Evolutionary conservation across 23 tunicate species (phyloP), one percentile per base, ranked within the genome.

Genomic region (Trididemnum miniatum): DNA sequence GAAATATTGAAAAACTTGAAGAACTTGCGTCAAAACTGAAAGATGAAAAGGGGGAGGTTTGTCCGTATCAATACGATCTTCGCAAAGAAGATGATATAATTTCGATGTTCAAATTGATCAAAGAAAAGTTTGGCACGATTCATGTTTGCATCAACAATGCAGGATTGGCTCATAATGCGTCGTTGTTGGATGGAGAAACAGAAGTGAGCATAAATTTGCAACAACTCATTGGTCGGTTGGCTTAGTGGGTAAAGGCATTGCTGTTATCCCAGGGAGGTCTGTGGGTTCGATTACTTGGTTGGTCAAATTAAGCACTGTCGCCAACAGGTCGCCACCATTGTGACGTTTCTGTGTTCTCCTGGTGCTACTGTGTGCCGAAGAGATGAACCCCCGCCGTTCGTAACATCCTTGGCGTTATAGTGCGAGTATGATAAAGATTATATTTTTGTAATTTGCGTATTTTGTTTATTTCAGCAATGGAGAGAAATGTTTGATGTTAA

Each of bases 61-160:
- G 51, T 71, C 84, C 91, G 7, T 35, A 34, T 33, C 88, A 86
- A 78, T 91, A 91, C 65, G 91, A 91, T 78, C 65, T 82, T 9
- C 54, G 54, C 12, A 77, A 76, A 27, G 97, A 91, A 76, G 59
- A 37, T 20, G 54, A 86, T 20, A 91, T 91, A 36, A 38, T 91
- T 34, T 77, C 78, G 37, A 71, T 91, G 84, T 91, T 91, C 71
- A 36, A 77, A 27, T 77, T 75, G 25, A 82, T 91, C 54, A 89
- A 91, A 28, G 65, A 82, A 32, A 86, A 82, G 44, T 91, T 78
- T 66, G 90, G 90, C 27, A 57, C 81, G 31, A 25, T 82, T 71
- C 91, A 91, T 74, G 82, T 77, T 37, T 83, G 85, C 65, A 66
- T 91, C 27, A 91, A 91, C 74, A 91, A 91, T 66, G 97, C 97